Conservation (phyloP, 30 jellyfish, hydroid and myxozoan species). For the Aurelia sp. region DNA sequence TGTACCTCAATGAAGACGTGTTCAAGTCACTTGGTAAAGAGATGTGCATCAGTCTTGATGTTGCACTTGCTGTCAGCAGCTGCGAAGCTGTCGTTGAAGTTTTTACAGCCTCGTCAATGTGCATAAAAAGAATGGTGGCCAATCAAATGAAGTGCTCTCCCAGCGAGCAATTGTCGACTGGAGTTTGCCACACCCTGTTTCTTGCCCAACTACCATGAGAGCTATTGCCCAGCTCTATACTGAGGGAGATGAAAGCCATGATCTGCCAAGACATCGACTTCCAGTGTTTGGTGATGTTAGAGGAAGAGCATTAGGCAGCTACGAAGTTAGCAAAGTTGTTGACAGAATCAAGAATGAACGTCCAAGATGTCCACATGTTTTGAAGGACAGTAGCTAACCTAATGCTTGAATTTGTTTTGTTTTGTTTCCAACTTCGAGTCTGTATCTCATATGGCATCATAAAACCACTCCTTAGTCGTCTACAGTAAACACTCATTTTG, state of each 20-base stretch:
- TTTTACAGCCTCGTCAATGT: conserved; percentile 21
- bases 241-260: not conserved
- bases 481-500: too few species aligned
- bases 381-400: too few species aligned
- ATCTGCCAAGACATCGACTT: conserved; percentile 16
- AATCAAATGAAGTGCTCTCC: not conserved
- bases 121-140: too few species aligned
- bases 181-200: conserved; percentile 26
- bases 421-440: too few species aligned
- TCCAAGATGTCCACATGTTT: conserved; percentile 19
- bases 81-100: conserved; percentile 47
- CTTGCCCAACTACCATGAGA: conserved; percentile 20
- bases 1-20: conserved; percentile 18
- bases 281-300: conserved; percentile 20
- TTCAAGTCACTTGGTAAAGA: conserved; percentile 31
- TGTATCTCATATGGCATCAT: too few species aligned
- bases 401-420: too few species aligned
- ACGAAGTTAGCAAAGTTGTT: conserved; percentile 11
- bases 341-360: conserved; percentile 11
- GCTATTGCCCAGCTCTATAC: conserved; percentile 1
- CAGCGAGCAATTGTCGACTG: conserved; percentile 50
- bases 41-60: conserved; percentile 46
- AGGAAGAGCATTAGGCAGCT: conserved; percentile 11
- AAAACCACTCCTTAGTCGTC: too few species aligned
- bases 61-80: conserved; percentile 27